These are phyloP conservation scores for Pyxicephalus adspersus DNA, from an alignment of 2,113 vertebrate genomes.

Conservation along the genomic window DNA sequence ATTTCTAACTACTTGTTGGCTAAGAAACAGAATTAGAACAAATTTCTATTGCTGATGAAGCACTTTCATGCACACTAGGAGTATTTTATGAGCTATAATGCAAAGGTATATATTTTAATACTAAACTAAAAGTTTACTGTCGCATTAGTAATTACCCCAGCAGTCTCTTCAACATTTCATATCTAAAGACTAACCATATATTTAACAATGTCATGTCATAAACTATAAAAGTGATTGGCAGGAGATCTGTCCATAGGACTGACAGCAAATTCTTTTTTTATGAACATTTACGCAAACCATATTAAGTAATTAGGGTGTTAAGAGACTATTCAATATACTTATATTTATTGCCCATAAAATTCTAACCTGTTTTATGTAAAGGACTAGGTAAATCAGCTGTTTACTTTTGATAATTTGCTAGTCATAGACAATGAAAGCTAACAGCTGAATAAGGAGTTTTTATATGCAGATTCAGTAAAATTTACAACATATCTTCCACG, in stretches of 20 bases:
- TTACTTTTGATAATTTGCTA: background rate
- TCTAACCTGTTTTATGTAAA: too few species aligned
- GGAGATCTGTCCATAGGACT: background rate
- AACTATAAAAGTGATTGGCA: background rate
- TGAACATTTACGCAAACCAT: background rate
- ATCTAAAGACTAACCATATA: too few species aligned
- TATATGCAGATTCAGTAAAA: too few species aligned
- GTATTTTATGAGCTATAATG: too few species aligned
- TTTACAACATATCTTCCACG: too few species aligned
- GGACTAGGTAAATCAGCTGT: background rate
- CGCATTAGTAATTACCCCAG: too few species aligned
- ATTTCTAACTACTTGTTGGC: slow-evolving; percentile 53
- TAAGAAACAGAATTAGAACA: slow-evolving; percentile 34
- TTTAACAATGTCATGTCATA: background rate
- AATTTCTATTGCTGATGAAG: background rate
- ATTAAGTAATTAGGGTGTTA: background rate
- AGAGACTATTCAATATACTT: background rate
- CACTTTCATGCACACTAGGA: too few species aligned
- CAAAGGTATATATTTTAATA: background rate
- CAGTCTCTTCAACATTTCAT: too few species aligned
- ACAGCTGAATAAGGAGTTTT: too few species aligned
- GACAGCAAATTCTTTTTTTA: too few species aligned
- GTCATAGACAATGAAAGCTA: too few species aligned
- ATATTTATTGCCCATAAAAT: background rate
- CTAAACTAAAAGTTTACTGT: background rate